Evolutionary conservation across 1,140 invertebrate species (phyloP).

Genomic region (Aphelinus atriplicis): DNA sequence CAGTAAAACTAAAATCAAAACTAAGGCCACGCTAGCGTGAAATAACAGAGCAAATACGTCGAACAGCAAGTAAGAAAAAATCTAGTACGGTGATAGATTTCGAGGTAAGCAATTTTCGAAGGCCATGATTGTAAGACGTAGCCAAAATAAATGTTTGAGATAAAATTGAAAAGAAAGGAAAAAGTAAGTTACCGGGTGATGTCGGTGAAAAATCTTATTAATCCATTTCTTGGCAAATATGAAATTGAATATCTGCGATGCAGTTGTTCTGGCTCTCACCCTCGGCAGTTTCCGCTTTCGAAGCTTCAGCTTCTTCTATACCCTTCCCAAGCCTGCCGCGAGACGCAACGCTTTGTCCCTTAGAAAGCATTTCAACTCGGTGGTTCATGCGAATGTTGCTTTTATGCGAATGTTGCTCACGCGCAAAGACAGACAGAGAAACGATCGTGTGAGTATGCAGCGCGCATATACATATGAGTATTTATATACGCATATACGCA

Average conservation of each 20-base stretch:
- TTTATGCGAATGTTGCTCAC: neutral
- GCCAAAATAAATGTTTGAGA: no score
- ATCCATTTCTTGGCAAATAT: slow-evolving; percentile 3
- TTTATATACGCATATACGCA: neutral
- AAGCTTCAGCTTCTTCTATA: neutral
- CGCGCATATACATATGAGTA: no score
- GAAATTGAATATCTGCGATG: neutral
- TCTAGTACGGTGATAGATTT: no score
- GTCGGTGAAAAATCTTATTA: slow-evolving; percentile 7
- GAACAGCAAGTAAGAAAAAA: no score
- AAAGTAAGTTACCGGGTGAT: neutral
- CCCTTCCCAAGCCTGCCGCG: neutral
- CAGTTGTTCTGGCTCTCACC: neutral
- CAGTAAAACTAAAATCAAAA: no score
- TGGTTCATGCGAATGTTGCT: neutral
- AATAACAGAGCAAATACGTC: no score
- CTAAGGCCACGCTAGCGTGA: no score
- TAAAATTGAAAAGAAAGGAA: no score
- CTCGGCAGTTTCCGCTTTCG: neutral
- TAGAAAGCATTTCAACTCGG: neutral
- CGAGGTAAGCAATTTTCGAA: no score
- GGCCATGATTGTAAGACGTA: no score
- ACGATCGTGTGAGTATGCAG: no score
- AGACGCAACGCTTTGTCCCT: neutral
- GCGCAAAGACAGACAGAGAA: no score